A percentile compares a stretch with the other conserved stretches of the same genome.
phyloP scores from a whole-genome alignment of 1,140 invertebrate species.

The Battus philenor region DNA sequence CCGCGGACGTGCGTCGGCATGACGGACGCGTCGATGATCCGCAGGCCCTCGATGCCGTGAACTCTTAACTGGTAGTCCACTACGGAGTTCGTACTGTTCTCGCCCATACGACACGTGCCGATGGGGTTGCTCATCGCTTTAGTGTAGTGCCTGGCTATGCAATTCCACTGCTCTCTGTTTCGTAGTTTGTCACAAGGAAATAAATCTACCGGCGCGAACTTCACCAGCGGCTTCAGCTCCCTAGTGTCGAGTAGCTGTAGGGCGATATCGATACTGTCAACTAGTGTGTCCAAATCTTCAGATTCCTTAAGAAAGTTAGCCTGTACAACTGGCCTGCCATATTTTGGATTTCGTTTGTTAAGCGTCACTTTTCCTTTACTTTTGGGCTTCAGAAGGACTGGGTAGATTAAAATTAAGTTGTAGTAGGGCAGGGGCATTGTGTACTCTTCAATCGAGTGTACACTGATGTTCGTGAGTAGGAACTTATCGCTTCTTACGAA shows the following conservation, averaged over 20 bases:
- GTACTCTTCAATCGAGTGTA: slow-evolving; percentile 55
- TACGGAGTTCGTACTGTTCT: slow-evolving; percentile 71
- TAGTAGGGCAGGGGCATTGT: slow-evolving; percentile 61
- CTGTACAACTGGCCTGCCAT: slow-evolving; percentile 91
- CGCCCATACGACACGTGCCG: slow-evolving; percentile 79
- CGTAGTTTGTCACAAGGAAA: slow-evolving; percentile 64
- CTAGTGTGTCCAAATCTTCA: slow-evolving; percentile 85
- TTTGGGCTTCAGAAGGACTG: slow-evolving; percentile 87
- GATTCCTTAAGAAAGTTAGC: slow-evolving; percentile 92
- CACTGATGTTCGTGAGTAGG: slow-evolving; percentile 60
- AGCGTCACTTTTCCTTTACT: slow-evolving; percentile 87
- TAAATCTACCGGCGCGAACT: slow-evolving; percentile 60
- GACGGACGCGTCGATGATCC: slow-evolving; percentile 74
- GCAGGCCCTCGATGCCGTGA: slow-evolving; percentile 64
- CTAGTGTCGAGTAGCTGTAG: slow-evolving; percentile 63
- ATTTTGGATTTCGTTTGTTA: slow-evolving; percentile 87
- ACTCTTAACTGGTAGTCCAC: slow-evolving; percentile 74
- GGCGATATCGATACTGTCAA: slow-evolving; percentile 89
- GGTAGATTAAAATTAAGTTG: slow-evolving; percentile 79
- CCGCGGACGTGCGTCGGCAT: slow-evolving; percentile 72
- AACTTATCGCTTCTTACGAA: slow-evolving; percentile 67
- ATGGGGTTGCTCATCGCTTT: slow-evolving; percentile 77
- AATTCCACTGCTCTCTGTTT: slow-evolving; percentile 78
- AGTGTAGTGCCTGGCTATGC: slow-evolving; percentile 81
- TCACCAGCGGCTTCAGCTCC: slow-evolving; percentile 58